phyloP scores from a whole-genome alignment of 2,888 invertebrate genomes.

The Mactromeris polynyma region DNA sequence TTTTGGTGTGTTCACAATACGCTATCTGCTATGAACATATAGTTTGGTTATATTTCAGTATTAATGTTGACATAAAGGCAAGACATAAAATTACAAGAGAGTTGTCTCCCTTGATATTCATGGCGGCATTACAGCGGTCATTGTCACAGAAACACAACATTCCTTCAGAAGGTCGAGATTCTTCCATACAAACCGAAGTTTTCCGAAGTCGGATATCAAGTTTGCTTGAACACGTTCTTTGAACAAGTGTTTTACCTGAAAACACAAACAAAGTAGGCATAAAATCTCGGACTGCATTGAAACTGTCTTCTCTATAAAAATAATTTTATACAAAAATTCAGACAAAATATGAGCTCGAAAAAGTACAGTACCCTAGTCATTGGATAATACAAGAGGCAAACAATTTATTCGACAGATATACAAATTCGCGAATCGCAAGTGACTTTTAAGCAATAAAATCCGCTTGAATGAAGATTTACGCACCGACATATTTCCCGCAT shows the following conservation, averaged over 20 bases:
- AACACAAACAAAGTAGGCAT: not conserved
- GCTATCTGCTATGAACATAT: constrained; percentile 10
- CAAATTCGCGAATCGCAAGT: no score
- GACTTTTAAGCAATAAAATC: no score
- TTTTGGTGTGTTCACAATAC: not conserved
- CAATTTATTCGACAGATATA: not conserved
- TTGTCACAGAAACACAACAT: constrained; percentile 83
- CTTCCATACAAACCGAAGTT: constrained; percentile 82
- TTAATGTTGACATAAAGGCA: constrained; percentile 41
- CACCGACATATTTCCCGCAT: no score
- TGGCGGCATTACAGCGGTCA: constrained; percentile 76
- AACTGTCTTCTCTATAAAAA: no score
- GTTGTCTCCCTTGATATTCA: constrained; percentile 6
- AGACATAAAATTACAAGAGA: constrained; percentile 27
- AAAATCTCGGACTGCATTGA: not conserved
- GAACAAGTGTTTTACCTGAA: constrained; percentile 76
- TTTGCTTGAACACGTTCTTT: constrained; percentile 80
- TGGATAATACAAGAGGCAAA: no score
- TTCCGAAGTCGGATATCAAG: constrained; percentile 78
- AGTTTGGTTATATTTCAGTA: not conserved
- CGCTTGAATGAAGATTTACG: no score
- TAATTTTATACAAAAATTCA: not conserved
- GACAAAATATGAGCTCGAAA: not conserved
- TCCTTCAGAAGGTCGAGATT: constrained; percentile 80
- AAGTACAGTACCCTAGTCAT: not conserved